phyloP scores from a whole-genome alignment of 1,140 invertebrate species.

The Chrysoperla carnea region DNA sequence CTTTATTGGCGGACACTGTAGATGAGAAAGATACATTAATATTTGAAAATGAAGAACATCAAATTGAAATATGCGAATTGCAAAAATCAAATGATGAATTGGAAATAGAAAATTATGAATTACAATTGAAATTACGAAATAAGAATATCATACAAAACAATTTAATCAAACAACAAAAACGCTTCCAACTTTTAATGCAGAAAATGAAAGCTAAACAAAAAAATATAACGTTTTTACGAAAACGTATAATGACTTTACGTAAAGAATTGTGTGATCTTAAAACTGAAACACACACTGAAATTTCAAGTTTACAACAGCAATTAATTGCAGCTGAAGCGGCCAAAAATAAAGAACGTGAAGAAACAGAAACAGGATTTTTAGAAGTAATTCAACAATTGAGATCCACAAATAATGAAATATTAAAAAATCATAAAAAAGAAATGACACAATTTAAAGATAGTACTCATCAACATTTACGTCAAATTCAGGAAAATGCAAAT shows the following conservation, averaged over 20 bases:
- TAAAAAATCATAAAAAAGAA: too few species aligned
- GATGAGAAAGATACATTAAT: not conserved
- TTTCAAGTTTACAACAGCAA: too few species aligned
- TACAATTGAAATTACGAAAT: not conserved
- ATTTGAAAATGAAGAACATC: not conserved
- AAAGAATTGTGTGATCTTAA: too few species aligned
- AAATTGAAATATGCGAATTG: not conserved
- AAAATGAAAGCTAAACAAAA: not conserved
- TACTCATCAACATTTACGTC: too few species aligned
- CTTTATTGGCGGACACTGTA: not conserved
- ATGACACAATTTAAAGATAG: too few species aligned
- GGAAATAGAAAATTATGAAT: not conserved
- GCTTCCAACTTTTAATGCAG: not conserved
- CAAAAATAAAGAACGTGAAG: too few species aligned
- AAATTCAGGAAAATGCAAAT: too few species aligned
- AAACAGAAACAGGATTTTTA: constrained; percentile 7
- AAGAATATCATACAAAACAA: not conserved
- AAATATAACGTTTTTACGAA: constrained; percentile 4
- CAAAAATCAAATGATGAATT: not conserved
- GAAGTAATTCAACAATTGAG: too few species aligned
- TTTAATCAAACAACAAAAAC: not conserved
- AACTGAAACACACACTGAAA: too few species aligned
- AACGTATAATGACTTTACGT: constrained; percentile 18
- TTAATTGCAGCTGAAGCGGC: too few species aligned
- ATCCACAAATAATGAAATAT: too few species aligned